phyloP scores from a whole-genome alignment of 2,797 vertebrate genomes.

The Phataginus tricuspis region DNA sequence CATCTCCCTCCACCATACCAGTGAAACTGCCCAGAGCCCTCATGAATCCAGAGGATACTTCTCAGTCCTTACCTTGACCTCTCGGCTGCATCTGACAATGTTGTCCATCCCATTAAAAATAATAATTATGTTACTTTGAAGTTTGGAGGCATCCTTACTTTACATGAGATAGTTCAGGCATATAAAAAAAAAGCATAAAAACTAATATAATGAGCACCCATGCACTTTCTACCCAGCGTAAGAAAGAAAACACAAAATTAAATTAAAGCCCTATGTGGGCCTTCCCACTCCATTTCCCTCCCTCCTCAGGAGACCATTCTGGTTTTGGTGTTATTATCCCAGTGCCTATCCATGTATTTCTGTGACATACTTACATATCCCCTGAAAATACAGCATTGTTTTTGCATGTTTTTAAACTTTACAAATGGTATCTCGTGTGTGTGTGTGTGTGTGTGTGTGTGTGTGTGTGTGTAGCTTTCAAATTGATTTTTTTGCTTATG shows the following conservation, averaged over 20 bases:
- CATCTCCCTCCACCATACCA: background rate
- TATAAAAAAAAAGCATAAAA: background rate
- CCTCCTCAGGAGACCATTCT: background rate
- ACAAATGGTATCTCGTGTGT: background rate
- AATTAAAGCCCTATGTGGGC: background rate
- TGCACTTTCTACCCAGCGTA: background rate
- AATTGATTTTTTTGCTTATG: background rate
- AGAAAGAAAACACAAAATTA: background rate
- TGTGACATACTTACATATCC: background rate
- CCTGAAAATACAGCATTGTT: background rate
- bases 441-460: background rate
- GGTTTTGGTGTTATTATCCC: background rate
- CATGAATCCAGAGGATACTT: background rate
- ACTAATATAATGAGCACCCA: background rate
- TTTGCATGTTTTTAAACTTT: slow-evolving; percentile 6
- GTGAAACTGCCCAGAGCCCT: background rate
- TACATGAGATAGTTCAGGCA: slow-evolving; percentile 14
- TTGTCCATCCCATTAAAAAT: background rate
- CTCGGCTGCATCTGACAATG: background rate
- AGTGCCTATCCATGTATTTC: background rate
- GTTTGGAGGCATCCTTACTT: background rate
- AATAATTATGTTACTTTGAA: slow-evolving; percentile 1
- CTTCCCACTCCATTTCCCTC: background rate
- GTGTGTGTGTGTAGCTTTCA: background rate
- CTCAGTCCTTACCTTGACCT: background rate